These are phyloP conservation scores for Anabacerthia variegaticeps DNA, from an alignment of 2,797 vertebrate genomes.

Conservation along the genomic window DNA sequence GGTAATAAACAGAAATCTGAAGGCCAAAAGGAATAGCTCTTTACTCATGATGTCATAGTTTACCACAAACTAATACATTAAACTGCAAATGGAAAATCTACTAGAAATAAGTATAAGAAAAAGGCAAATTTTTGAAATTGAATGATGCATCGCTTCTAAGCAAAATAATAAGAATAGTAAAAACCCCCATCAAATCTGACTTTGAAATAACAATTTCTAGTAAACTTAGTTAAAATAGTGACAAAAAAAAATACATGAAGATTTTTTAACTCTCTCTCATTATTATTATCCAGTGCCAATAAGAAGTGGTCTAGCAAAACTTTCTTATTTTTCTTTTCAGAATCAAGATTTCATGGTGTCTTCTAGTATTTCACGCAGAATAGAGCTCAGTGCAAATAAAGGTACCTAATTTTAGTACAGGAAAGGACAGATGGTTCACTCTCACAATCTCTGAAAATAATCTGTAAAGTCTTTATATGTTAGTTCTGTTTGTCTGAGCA, in stretches of 20 bases:
- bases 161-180: not conserved
- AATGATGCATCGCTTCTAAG: not conserved
- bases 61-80: not conserved
- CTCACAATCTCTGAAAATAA: not conserved
- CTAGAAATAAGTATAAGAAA: not conserved
- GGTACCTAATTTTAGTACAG: not conserved
- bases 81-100: not conserved
- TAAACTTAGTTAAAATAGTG: not conserved
- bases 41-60: not conserved
- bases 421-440: not conserved
- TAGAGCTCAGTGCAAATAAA: not conserved
- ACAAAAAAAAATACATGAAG: not conserved
- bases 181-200: rapidly evolving
- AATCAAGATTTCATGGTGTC: not conserved
- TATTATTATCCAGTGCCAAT: not conserved
- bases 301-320: not conserved
- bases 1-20: not conserved
- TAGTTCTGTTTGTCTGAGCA: not conserved
- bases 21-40: not conserved
- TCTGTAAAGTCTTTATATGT: not conserved
- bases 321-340: not conserved
- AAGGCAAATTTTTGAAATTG: not conserved
- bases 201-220: not conserved
- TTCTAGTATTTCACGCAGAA: not conserved
- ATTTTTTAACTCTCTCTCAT: not conserved